Evolutionary conservation across 2,113 vertebrate species (phyloP).

Genomic region (Lucifuga dentata): DNA sequence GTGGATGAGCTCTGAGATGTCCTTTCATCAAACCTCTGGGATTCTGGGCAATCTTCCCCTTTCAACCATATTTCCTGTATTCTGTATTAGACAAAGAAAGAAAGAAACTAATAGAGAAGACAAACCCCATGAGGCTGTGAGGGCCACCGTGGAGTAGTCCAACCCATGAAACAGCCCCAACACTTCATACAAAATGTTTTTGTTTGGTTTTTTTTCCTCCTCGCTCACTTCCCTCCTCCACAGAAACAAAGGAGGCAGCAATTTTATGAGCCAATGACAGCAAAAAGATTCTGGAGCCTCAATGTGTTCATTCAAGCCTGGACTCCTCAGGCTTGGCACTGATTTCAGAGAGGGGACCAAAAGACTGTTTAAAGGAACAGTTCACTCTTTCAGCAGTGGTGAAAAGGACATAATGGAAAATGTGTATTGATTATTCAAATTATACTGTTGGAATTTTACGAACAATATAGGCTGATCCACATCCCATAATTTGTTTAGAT

Average conservation of each 20-base stretch:
- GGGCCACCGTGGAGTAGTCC: constrained; percentile 43
- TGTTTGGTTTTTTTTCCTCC: constrained; percentile 58
- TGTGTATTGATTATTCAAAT: not conserved
- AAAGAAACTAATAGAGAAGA: constrained; percentile 62
- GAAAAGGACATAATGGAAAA: constrained; percentile 15
- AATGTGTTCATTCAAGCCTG: constrained; percentile 76
- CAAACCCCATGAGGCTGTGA: constrained; percentile 46
- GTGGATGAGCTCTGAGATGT: constrained; percentile 68
- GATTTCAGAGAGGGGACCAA: constrained; percentile 54
- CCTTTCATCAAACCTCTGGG: constrained; percentile 75
- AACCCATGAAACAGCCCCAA: constrained; percentile 71
- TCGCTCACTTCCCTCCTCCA: constrained; percentile 48
- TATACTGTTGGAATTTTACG: not conserved
- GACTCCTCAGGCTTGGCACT: constrained; percentile 72
- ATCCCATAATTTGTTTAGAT: not conserved
- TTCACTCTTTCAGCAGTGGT: constrained; percentile 23
- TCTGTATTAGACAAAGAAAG: constrained; percentile 60
- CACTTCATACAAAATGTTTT: constrained; percentile 76
- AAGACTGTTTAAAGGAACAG: constrained; percentile 53
- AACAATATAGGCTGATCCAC: not conserved
- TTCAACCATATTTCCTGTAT: constrained; percentile 54
- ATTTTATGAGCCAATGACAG: constrained; percentile 84
- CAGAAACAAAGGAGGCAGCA: constrained; percentile 71
- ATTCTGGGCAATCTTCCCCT: constrained; percentile 61
- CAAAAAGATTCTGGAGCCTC: constrained; percentile 77